phyloP scores from a whole-genome alignment of 2,113 vertebrate genomes.

The Xenus cinereus region DNA sequence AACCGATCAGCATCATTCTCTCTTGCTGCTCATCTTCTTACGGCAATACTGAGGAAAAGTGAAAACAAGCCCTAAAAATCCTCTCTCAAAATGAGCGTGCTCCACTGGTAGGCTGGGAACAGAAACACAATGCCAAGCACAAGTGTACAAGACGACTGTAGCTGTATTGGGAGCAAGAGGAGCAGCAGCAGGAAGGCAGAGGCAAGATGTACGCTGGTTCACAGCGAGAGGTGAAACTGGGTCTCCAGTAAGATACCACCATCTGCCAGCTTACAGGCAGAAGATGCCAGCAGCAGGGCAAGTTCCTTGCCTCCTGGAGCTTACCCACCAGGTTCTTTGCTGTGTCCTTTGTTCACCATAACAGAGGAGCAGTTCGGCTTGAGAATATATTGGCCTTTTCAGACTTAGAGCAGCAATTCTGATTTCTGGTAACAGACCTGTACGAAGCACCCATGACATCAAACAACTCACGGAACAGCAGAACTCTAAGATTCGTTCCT shows the following conservation, averaged over 20 bases:
- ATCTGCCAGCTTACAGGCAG: not conserved
- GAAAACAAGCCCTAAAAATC: not conserved
- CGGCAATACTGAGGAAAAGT: not conserved
- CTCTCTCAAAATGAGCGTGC: accelerated
- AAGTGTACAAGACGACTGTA: accelerated
- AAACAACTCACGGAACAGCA: not conserved
- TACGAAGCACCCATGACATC: not conserved
- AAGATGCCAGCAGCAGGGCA: not conserved
- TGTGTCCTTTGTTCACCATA: not conserved
- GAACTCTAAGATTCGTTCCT: not conserved
- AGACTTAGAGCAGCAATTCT: not conserved
- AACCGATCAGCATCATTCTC: not conserved
- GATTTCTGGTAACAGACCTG: not conserved
- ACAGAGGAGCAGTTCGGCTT: accelerated
- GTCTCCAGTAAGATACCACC: not conserved
- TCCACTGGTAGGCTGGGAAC: not conserved
- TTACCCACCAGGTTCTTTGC: not conserved
- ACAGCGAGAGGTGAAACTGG: not conserved
- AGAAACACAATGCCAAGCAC: not conserved
- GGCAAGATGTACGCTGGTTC: not conserved
- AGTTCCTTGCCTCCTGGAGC: not conserved
- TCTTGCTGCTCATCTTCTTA: not conserved
- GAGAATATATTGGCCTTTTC: not conserved
- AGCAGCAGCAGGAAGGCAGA: not conserved
- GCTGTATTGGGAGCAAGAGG: not conserved